A percentile compares a stretch with the other conserved stretches of the same genome.
phyloP scores from a whole-genome alignment of 1,140 invertebrate species.

The Bombus confusus region DNA sequence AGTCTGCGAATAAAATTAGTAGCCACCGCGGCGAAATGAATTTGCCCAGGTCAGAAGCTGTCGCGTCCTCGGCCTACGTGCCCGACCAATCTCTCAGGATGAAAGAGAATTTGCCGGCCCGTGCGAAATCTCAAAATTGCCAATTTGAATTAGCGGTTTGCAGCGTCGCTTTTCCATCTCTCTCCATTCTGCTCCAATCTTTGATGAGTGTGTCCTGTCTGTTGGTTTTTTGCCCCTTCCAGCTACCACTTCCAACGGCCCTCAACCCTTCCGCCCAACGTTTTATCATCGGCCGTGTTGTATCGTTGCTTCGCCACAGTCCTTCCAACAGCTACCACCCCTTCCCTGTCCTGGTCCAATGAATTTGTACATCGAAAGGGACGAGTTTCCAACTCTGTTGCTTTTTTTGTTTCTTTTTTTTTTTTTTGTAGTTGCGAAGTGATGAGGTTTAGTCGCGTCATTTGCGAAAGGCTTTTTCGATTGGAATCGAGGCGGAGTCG shows the following conservation, averaged over 20 bases:
- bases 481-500: background rate
- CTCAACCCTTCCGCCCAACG: background rate
- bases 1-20: slow-evolving; percentile 32
- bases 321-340: background rate
- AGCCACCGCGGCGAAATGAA: slow-evolving; percentile 27
- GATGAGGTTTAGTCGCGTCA: background rate
- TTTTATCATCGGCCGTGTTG: background rate
- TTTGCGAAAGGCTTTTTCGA: background rate
- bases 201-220: slow-evolving; percentile 30
- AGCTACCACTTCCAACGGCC: background rate
- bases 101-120: slow-evolving; percentile 8
- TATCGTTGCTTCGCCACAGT: background rate
- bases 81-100: background rate
- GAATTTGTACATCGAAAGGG: slow-evolving; percentile 15
- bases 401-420: background rate
- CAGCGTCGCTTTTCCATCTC: slow-evolving; percentile 11
- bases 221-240: slow-evolving; percentile 11
- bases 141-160: slow-evolving; percentile 49
- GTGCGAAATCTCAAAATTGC: slow-evolving; percentile 48
- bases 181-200: slow-evolving; percentile 4
- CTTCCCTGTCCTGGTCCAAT: background rate
- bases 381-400: background rate
- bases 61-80: background rate
- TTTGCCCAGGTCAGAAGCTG: slow-evolving; percentile 13
- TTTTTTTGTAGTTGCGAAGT: background rate